These are phyloP conservation scores for Chelmon rostratus DNA, from an alignment of 2,797 vertebrate genomes.

Conservation along the genomic window DNA sequence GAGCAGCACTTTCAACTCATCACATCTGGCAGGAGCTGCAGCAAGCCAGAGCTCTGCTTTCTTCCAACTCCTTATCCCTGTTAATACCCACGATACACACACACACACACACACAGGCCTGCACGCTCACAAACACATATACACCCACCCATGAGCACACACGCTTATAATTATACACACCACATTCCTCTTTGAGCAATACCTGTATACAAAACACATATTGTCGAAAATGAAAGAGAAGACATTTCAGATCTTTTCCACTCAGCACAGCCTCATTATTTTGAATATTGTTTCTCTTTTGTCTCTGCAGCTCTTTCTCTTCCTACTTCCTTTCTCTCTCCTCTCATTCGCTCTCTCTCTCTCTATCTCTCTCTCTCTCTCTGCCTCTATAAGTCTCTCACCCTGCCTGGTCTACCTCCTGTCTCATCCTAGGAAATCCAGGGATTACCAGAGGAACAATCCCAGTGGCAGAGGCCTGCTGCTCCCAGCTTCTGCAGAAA, in stretches of 20 bases:
- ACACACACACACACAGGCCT: conserved; percentile 26
- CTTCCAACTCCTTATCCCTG: conserved; percentile 57
- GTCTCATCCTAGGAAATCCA: conserved; percentile 81
- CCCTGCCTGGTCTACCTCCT: conserved; percentile 73
- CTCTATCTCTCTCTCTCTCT: conserved; percentile 41
- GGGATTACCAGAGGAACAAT: conserved; percentile 82
- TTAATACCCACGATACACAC: conserved; percentile 53
- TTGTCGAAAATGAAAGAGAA: conserved; percentile 39
- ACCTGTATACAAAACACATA: conserved; percentile 48
- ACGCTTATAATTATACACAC: conserved; percentile 50
- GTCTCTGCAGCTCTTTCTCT: conserved; percentile 35
- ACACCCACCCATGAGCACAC: conserved; percentile 49
- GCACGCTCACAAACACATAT: conserved; percentile 36
- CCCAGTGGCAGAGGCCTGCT: conserved; percentile 77
- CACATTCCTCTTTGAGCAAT: conserved; percentile 41
- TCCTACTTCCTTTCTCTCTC: conserved; percentile 30
- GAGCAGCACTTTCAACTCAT: conserved; percentile 67
- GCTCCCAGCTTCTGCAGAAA: conserved; percentile 70
- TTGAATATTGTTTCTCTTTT: conserved; percentile 46
- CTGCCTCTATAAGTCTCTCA: conserved; percentile 50
- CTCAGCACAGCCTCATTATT: conserved; percentile 22
- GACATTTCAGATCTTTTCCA: conserved; percentile 25
- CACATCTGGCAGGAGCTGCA: conserved; percentile 65
- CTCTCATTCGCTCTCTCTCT: conserved; percentile 35
- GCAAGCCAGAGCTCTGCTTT: conserved; percentile 41